A percentile compares a stretch with the other conserved stretches of the same genome.
Conservation (phyloP, 1,140 invertebrate species). For the Ectropis grisescens region DNA sequence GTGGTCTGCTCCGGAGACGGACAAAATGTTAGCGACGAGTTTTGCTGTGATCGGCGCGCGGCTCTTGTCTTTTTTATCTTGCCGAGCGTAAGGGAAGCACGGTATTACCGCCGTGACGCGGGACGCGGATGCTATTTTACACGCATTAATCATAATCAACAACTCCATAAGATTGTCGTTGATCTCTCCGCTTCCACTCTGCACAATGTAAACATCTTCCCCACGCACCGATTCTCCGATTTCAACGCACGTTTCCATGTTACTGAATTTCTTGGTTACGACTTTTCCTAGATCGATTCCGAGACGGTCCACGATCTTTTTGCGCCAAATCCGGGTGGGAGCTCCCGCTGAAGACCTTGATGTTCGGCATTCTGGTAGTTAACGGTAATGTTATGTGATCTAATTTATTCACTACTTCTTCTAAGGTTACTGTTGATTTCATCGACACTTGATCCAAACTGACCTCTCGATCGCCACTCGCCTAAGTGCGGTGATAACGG, state of each 20-base stretch:
- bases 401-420: constrained; percentile 63
- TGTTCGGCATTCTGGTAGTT: constrained; percentile 89
- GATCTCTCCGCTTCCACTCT: constrained; percentile 97
- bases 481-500: constrained; percentile 25
- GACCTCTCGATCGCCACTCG: constrained; percentile 34
- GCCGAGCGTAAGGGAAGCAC: constrained; percentile 98
- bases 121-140: constrained; percentile 98
- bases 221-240: constrained; percentile 99
- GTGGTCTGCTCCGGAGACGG: constrained; percentile 98
- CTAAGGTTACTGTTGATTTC: constrained; percentile 54
- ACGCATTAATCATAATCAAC: constrained; percentile 99
- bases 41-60: constrained; percentile 99
- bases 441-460: constrained; percentile 43
- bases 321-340: constrained; percentile 97
- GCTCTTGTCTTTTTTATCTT: constrained; percentile 99
- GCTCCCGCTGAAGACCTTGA: constrained; percentile 98
- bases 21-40: constrained; percentile 98
- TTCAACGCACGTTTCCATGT: constrained; percentile 99
- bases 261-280: constrained; percentile 99
- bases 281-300: constrained; percentile 98
- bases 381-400: constrained; percentile 46
- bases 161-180: constrained; percentile 99
- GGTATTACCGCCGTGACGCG: constrained; percentile 99
- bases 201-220: constrained; percentile 99
- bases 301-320: constrained; percentile 94